These are phyloP conservation scores for Dasyornis broadbenti DNA, from an alignment of 2,113 vertebrate species.

Conservation along the genomic window DNA sequence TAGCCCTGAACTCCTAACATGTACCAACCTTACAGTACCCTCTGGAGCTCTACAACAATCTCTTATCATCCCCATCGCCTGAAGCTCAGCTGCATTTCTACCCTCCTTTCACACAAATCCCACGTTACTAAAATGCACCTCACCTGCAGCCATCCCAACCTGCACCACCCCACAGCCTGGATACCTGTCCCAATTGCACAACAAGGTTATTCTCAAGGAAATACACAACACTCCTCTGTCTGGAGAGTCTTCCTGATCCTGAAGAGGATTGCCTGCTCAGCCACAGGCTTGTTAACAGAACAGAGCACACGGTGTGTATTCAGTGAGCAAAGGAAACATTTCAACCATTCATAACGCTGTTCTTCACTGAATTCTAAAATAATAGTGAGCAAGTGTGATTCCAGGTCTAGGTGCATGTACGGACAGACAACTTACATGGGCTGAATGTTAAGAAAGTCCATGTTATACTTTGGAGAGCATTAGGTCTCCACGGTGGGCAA, in stretches of 20 bases:
- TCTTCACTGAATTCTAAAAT: background rate
- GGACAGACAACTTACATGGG: background rate
- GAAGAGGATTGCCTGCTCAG: background rate
- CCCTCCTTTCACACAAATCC: background rate
- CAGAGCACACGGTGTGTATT: background rate
- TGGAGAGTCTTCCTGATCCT: background rate
- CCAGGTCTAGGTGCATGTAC: background rate
- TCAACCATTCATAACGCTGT: background rate
- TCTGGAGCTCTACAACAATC: background rate
- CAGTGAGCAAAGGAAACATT: background rate
- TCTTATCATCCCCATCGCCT: background rate
- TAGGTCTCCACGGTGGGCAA: background rate
- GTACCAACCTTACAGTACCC: background rate
- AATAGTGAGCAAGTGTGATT: background rate
- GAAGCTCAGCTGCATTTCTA: background rate
- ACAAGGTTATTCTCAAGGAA: background rate
- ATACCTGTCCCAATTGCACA: background rate
- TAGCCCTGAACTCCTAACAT: background rate
- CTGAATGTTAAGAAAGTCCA: background rate
- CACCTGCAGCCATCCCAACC: fast-evolving
- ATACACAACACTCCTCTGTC: background rate
- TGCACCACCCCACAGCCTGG: background rate
- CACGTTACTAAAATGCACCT: background rate
- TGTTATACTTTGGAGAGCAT: background rate
- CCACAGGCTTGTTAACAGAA: background rate